These are phyloP conservation scores for Drosophila sproati DNA, from an alignment of 1,140 invertebrate species.

Conservation along the genomic window DNA sequence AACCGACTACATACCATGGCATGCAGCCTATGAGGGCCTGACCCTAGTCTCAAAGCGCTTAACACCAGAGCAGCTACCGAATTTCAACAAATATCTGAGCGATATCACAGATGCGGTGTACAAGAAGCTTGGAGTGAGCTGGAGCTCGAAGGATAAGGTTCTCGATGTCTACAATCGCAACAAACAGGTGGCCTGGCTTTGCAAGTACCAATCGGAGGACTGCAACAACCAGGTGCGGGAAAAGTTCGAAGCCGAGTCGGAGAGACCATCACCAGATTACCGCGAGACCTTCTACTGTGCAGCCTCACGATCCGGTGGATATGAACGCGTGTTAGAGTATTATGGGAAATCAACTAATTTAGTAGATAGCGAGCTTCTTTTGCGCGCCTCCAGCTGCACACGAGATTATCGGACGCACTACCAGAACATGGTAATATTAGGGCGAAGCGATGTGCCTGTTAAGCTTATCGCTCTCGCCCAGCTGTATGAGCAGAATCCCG, in stretches of 20 bases:
- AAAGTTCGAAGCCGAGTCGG: constrained; percentile 5
- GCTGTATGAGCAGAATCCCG: constrained; percentile 83
- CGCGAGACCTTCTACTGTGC: constrained; percentile 86
- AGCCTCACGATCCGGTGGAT: constrained; percentile 84
- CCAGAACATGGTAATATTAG: constrained; percentile 37
- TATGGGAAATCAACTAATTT: constrained; percentile 34
- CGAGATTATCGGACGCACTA: constrained; percentile 40
- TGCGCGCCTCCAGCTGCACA: constrained; percentile 61
- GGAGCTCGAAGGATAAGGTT: constrained; percentile 38
- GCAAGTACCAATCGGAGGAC: constrained; percentile 81
- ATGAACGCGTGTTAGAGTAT: constrained; percentile 9
- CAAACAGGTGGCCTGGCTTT: constrained; percentile 85
- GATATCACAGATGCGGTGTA: constrained; percentile 46
- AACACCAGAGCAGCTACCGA: constrained; percentile 47
- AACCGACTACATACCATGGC: constrained; percentile 86
- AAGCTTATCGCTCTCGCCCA: constrained; percentile 73
- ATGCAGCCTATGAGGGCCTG: constrained; percentile 79
- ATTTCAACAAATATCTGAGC: constrained; percentile 54
- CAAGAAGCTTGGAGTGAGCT: constrained; percentile 50
- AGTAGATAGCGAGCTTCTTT: constrained; percentile 49
- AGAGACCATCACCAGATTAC: constrained; percentile 85
- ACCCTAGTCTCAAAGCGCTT: constrained; percentile 46
- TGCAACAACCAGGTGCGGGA: constrained; percentile 80
- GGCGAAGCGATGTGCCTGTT: background rate
- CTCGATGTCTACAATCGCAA: constrained; percentile 79